Evolutionary conservation across 2,113 vertebrate genomes (phyloP), one percentile per base, ranked within the genome.

Genomic region (Neopipo cinnamomea): DNA sequence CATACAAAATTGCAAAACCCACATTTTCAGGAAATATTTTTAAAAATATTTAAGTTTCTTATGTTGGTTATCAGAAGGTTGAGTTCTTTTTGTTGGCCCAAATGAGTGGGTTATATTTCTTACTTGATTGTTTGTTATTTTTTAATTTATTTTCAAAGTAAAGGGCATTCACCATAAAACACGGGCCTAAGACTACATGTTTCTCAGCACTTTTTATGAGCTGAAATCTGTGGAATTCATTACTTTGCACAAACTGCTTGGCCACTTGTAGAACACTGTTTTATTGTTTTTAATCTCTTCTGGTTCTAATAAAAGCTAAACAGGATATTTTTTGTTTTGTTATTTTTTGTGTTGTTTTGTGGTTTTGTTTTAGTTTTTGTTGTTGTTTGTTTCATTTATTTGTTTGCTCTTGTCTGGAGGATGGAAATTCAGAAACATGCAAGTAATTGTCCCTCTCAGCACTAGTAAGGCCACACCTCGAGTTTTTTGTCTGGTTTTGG

Each of bases 131-230:
- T 86, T 92, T 84, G 31, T 44, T 91, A 39, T 42, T 81, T 91
- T 97, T 35, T 79, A 92, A 95, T 95, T 96, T 98, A 90, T 95
- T 97, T 88, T 95, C 87, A 94, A 97, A 97, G 72, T 97, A 98
- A 97, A 97, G 86, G 96, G 55, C 89, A 97, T 97, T 98, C 95
- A 93, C 67, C 68, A 92, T 90, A 94, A 97, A 97, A 96, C 86
- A 84, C 9, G 53, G 93, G 81, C 95, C 95, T 96, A 96, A 97
- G 89, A 83, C 31, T 61, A 15, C 27, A 13, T 63, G 37, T 76
- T 94, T 94, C 42, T 30, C n/a, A 80, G 85, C 31, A 76, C 31
- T 80, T 70, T 75, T 89, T 70, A 47, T 35, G 79, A 52, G 23
- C 27, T 58, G 81, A 85, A 94, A 79, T 37, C 58, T 70, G n/a